Conservation (phyloP, 2,113 vertebrate genomes). For the Rhinichthys klamathensis region DNA sequence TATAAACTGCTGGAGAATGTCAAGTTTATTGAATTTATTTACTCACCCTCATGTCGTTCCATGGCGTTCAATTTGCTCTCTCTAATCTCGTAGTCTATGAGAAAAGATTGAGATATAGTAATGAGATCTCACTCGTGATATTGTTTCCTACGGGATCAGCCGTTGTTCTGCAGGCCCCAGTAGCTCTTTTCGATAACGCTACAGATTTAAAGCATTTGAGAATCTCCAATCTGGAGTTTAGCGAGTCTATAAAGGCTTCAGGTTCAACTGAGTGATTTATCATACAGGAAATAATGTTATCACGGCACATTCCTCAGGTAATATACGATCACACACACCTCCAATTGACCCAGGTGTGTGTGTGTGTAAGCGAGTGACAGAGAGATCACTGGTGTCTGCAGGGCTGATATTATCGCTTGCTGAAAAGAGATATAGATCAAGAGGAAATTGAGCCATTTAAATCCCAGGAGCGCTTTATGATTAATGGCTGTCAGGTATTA, state of each 20-base stretch:
- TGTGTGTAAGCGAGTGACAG: slow-evolving; percentile 7
- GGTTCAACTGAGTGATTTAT: slow-evolving; percentile 36
- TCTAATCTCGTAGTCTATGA: not conserved
- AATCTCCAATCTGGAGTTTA: slow-evolving; percentile 6
- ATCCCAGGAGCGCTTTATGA: slow-evolving; percentile 38
- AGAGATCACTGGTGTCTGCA: slow-evolving; percentile 22
- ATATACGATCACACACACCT: slow-evolving; percentile 41
- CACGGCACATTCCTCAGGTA: slow-evolving; percentile 32
- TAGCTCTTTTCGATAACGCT: not conserved
- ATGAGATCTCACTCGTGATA: not conserved
- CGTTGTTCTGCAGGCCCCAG: not conserved
- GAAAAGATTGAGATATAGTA: not conserved
- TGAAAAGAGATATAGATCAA: slow-evolving; percentile 42
- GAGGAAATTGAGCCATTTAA: slow-evolving; percentile 44
- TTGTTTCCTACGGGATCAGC: not conserved
- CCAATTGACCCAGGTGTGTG: slow-evolving; percentile 30
- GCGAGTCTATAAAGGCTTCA: slow-evolving; percentile 25
- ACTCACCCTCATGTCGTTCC: not conserved
- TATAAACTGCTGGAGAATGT: not conserved
- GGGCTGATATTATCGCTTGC: slow-evolving; percentile 35
- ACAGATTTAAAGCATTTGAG: slow-evolving; percentile 20
- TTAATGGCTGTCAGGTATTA: slow-evolving; percentile 32
- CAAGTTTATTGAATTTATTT: not conserved
- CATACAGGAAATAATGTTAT: slow-evolving; percentile 39
- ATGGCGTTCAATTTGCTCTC: too few relatives aligned